Base-by-base conservation (phyloP, 2,888 invertebrate genomes). In the Subacronicta megacephala region DNA sequence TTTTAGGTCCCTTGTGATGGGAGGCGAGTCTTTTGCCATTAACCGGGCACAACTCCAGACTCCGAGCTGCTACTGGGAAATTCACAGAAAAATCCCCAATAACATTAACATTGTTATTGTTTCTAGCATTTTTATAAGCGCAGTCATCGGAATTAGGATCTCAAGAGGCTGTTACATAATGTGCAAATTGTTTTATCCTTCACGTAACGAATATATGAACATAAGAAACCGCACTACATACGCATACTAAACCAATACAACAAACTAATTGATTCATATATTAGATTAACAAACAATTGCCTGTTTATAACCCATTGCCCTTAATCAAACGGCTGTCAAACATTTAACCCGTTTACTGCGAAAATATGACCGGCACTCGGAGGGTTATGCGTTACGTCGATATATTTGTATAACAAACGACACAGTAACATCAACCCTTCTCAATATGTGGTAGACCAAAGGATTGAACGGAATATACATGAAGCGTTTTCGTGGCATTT, bases 371-470 rank as follows among this genome's bases (percentile, higher is more conserved):
- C 59, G 57, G 41, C 44, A 31, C 35, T 61, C 53, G 31, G 23
- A 64, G 47, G 46, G 50, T 58, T 64, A 46, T 50, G 52, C 55
- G 56, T 43, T 46, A 41, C 71, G 57, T 62, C 62, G 63, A 66
- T 66, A 70, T 70, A 58, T 67, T 61, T 66, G 53, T 59, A 46
- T 65, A 57, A 76, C 62, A 67, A 62, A 60, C 60, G 55, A 64
- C 53, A 57, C 56, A 57, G 62, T 61, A 63, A 65, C 64, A 68
- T 65, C 29, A 43, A 74, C 75, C 77, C 77, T 74, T 53, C 63
- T 75, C 75, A 75, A 64, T 68, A 62, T 60, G 54, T 62, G 65
- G 64, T 60, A 54, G 59, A 62, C 62, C 67, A 54, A 54, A 62
- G 54, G 55, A 51, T 63, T 61, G 56, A 40, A 20, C 16, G 20